A percentile compares a stretch with the other conserved stretches of the same genome.
These are phyloP conservation scores for Drosophila paramelanica DNA, from an alignment of 2,888 invertebrate genomes.

Conservation along the genomic window DNA sequence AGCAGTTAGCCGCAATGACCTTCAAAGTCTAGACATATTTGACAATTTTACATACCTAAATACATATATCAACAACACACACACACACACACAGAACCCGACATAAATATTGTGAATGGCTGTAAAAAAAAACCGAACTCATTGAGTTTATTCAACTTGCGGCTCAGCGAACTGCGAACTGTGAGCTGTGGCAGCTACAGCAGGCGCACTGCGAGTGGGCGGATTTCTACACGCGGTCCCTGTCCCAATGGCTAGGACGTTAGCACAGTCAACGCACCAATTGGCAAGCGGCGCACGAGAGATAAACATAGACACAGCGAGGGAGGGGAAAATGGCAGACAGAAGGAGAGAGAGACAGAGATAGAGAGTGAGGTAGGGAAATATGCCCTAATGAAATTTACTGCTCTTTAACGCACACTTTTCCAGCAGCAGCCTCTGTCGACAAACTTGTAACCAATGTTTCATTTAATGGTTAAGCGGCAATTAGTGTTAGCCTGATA, in stretches of 20 bases:
- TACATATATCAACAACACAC: constrained; percentile 42
- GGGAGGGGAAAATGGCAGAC: too few relatives aligned
- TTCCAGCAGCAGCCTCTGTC: constrained; percentile 8
- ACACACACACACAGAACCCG: constrained; percentile 30
- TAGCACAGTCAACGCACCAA: constrained; percentile 44
- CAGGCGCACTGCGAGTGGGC: constrained; percentile 8
- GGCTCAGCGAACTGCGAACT: constrained; percentile 24
- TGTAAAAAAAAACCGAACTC: constrained; percentile 34
- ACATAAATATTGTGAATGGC: constrained; percentile 40
- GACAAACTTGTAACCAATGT: constrained; percentile 26
- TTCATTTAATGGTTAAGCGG: constrained; percentile 42
- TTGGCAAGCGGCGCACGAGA: constrained; percentile 11
- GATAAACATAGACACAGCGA: not conserved
- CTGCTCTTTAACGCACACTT: constrained; percentile 16
- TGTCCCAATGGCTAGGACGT: constrained; percentile 42
- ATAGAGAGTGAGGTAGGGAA: not conserved
- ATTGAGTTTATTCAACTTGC: constrained; percentile 70
- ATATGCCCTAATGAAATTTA: constrained; percentile 30
- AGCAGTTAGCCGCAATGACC: constrained; percentile 68
- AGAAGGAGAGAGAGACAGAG: not conserved
- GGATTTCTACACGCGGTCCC: constrained; percentile 14
- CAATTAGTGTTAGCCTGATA: constrained; percentile 56
- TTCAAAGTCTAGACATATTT: constrained; percentile 78
- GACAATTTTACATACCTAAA: constrained; percentile 66
- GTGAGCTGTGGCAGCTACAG: not conserved